Percentiles rank a stretch among this genome's conserved stretches.
Evolutionary conservation across 2,888 invertebrate species (phyloP).

Genomic region (Phorcus lineatus): DNA sequence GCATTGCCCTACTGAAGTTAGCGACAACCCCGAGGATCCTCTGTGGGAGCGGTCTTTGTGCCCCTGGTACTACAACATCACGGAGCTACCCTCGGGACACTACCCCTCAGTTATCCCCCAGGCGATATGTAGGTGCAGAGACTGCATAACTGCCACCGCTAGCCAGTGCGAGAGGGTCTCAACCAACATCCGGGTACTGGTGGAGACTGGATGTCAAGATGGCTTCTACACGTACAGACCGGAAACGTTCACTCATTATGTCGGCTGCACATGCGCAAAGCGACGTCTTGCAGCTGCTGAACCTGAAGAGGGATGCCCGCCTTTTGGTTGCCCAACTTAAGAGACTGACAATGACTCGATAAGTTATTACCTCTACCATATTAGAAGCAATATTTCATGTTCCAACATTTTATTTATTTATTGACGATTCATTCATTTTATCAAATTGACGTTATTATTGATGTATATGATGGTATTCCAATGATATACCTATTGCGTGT

Average conservation of each 20-base stretch:
- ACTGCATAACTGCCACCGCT: neutral
- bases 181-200: neutral
- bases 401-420: too few species aligned
- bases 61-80: neutral
- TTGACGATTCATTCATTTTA: too few species aligned
- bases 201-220: neutral
- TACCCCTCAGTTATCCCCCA: neutral
- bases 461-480: too few species aligned
- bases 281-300: neutral
- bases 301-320: too few species aligned
- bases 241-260: neutral
- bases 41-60: neutral
- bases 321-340: too few species aligned
- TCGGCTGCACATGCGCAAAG: neutral
- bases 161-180: neutral
- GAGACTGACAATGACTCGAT: too few species aligned
- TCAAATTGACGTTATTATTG: too few species aligned
- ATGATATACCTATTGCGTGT: too few species aligned
- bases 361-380: too few species aligned
- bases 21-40: neutral
- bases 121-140: neutral
- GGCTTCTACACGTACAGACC: constrained; percentile 13
- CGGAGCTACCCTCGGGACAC: neutral
- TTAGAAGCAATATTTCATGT: too few species aligned
- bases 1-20: neutral